These are phyloP conservation scores for Ecliptopera silaceata DNA, from an alignment of 2,888 invertebrate species.

Conservation along the genomic window DNA sequence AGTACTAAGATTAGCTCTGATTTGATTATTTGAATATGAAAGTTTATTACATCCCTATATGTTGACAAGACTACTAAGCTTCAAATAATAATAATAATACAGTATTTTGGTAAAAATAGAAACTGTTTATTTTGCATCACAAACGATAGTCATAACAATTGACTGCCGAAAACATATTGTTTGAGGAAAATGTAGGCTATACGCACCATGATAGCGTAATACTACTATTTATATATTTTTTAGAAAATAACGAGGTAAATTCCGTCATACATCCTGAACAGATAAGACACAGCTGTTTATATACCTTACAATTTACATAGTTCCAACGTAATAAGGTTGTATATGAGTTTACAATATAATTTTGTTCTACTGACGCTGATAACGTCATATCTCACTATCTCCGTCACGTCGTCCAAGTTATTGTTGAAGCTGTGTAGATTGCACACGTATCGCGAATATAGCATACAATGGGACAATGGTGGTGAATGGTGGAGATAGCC, in stretches of 20 bases:
- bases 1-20: slow-evolving; percentile 28
- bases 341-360: neutral
- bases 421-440: slow-evolving; percentile 59
- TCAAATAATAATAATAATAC: neutral
- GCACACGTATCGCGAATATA: slow-evolving; percentile 44
- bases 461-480: slow-evolving; percentile 54
- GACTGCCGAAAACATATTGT: too few species aligned
- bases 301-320: too few species aligned
- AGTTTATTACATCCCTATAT: slow-evolving; percentile 3
- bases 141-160: too few species aligned
- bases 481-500: slow-evolving; percentile 48
- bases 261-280: too few species aligned
- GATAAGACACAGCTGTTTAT: too few species aligned
- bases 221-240: too few species aligned
- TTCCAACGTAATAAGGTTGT: too few species aligned
- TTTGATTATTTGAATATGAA: slow-evolving; percentile 24
- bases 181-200: too few species aligned
- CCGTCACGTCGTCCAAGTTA: slow-evolving; percentile 54
- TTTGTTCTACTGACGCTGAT: slow-evolving; percentile 31
- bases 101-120: too few species aligned
- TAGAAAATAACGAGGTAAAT: too few species aligned
- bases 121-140: too few species aligned
- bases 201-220: too few species aligned
- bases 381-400: slow-evolving; percentile 62
- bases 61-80: neutral